Base-by-base conservation (phyloP, 2,113 vertebrate species). In the Illadopsis cleaveri region DNA sequence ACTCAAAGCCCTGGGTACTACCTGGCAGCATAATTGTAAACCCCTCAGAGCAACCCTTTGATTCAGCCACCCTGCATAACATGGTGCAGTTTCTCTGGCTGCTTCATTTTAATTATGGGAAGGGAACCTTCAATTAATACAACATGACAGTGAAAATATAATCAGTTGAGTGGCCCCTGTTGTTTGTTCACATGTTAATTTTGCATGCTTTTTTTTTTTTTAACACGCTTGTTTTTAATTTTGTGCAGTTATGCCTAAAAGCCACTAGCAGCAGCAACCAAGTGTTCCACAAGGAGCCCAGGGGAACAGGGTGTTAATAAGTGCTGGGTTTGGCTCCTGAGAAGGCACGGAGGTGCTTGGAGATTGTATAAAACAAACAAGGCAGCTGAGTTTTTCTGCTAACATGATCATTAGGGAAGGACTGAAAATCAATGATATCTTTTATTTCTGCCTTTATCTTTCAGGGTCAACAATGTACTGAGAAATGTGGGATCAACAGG, bases 61-160 rank as follows among this genome's bases (percentile, higher is more conserved):
- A 69, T 91, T 85, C 78, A 69, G 50, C 40, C 42, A 38, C 38
- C 25, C n/a, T n/a, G 25, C 0, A 0, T n/a, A 78, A 60, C 56
- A 11, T 51, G 45, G 76, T 53, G 48, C 50, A 94, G 60, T 65
- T 69, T 66, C 68, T 77, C 79, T 23, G 60, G 11, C 40, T 90
- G 72, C 35, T 73, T 92, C 44, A 5, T 70, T 92, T 92, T 94
- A 95, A 96, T 95, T 92, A 89, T 92, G 53, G 76, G 80, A 65
- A 30, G 18, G 69, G 53, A 92, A 86, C 31, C 65, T 89, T 89
- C 91, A 95, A 96, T 96, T 90, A 96, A 89, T 84, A 68, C 72
- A 73, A 94, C 69, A 82, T 71, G 88, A 94, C 89, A 93, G 80
- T 86, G 94, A 96, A 95, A 97, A 96, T 86, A 92, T 83, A 93